Conservation (phyloP, 2,797 vertebrate genomes). For the Phalanger gymnotis region DNA sequence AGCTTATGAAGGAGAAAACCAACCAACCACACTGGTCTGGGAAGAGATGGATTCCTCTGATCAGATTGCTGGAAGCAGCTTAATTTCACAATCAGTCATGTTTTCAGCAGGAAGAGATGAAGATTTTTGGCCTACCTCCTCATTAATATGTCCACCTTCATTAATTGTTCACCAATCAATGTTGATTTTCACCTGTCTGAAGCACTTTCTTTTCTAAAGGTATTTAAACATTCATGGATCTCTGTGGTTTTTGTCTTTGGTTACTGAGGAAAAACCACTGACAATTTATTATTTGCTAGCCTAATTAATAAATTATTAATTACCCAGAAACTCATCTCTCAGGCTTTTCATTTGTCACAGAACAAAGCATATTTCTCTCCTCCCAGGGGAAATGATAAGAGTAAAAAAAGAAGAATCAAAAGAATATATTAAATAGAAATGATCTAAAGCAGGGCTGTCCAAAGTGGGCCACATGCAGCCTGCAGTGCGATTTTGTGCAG, state of each 20-base stretch:
- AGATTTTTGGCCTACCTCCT: neutral
- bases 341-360: neutral
- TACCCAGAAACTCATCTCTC: neutral
- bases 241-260: neutral
- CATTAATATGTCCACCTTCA: neutral
- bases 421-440: neutral
- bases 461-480: too few species aligned
- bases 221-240: neutral
- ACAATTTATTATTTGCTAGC: neutral
- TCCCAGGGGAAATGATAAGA: neutral
- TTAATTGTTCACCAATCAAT: neutral
- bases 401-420: neutral
- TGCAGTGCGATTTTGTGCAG: too few species aligned
- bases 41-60: neutral
- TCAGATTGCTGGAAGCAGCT: neutral
- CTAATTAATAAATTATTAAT: neutral
- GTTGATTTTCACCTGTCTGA: neutral
- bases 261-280: neutral
- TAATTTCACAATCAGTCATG: neutral
- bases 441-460: too few species aligned
- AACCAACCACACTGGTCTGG: neutral
- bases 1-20: neutral
- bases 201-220: neutral
- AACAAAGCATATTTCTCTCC: neutral
- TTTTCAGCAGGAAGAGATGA: neutral